Evolutionary conservation across 2,113 vertebrate species (phyloP).

Genomic region (Nerophis ophidion): DNA sequence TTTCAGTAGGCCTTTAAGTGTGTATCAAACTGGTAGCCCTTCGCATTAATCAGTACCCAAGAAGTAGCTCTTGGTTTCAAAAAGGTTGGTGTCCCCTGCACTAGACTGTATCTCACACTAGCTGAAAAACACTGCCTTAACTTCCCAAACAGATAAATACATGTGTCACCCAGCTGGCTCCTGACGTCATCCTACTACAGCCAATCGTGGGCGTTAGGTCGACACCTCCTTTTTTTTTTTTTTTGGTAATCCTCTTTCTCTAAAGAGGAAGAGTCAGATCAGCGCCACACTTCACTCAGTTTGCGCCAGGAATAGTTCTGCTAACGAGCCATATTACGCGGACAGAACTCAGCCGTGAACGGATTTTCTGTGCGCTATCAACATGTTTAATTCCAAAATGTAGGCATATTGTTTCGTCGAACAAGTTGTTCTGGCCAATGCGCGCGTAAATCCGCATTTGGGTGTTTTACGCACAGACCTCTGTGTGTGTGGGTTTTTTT

Average conservation of each 20-base stretch:
- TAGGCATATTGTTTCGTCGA: conserved; percentile 8
- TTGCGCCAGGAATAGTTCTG: conserved; percentile 45
- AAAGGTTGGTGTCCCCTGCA: too few species aligned
- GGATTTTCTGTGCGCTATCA: conserved; percentile 17
- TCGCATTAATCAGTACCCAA: too few species aligned
- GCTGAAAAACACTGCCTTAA: not conserved
- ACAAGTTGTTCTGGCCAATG: conserved; percentile 3
- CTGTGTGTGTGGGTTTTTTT: not conserved
- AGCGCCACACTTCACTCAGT: conserved; percentile 35
- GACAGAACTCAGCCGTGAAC: conserved; percentile 16
- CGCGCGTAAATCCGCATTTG: not conserved
- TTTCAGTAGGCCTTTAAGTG: too few species aligned
- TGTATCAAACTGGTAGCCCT: too few species aligned
- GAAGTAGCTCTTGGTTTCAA: too few species aligned
- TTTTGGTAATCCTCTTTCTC: conserved; percentile 57
- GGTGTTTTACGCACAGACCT: conserved; percentile 34
- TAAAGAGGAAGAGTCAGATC: conserved; percentile 52
- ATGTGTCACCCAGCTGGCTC: conserved; percentile 4
- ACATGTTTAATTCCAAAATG: not conserved
- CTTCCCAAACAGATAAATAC: conserved; percentile 13
- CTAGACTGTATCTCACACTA: too few species aligned
- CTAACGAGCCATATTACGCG: conserved; percentile 37
- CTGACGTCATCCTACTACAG: conserved; percentile 57
- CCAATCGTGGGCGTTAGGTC: conserved; percentile 45
- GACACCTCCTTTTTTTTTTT: conserved; percentile 31